Conservation (phyloP, 2,113 vertebrate genomes). For the Apistogramma diplotaenia region DNA sequence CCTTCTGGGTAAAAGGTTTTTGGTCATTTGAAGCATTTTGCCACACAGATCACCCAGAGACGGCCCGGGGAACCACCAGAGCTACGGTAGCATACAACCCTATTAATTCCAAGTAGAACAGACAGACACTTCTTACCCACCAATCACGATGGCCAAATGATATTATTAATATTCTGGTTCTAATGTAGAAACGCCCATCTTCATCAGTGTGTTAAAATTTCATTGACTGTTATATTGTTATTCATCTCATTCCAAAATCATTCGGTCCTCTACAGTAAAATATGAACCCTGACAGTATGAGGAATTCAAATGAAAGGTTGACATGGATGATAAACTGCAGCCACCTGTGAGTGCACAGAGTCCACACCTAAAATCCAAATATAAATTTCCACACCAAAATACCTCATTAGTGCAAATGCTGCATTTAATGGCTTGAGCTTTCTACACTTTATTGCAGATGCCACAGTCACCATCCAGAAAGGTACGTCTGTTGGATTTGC, state of each 20-base stretch:
- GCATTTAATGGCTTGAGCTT: not conserved
- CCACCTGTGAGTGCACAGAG: too few relatives aligned
- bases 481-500: not conserved
- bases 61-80: not conserved
- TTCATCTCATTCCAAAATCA: not conserved
- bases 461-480: not conserved
- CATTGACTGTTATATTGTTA: not conserved
- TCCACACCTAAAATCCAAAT: not conserved
- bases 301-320: not conserved
- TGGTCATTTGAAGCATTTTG: not conserved
- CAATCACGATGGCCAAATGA: not conserved
- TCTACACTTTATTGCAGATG: not conserved
- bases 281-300: not conserved
- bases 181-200: not conserved
- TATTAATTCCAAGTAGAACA: not conserved
- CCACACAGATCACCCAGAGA: not conserved
- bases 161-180: not conserved
- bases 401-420: not conserved
- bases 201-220: not conserved
- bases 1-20: not conserved
- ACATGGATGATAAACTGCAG: not conserved
- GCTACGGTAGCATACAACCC: not conserved
- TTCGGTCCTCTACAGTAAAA: not conserved
- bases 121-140: too few relatives aligned
- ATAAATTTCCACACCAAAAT: not conserved